phyloP scores from a whole-genome alignment of 1,140 invertebrate genomes.

The Eubasilissa regina region DNA sequence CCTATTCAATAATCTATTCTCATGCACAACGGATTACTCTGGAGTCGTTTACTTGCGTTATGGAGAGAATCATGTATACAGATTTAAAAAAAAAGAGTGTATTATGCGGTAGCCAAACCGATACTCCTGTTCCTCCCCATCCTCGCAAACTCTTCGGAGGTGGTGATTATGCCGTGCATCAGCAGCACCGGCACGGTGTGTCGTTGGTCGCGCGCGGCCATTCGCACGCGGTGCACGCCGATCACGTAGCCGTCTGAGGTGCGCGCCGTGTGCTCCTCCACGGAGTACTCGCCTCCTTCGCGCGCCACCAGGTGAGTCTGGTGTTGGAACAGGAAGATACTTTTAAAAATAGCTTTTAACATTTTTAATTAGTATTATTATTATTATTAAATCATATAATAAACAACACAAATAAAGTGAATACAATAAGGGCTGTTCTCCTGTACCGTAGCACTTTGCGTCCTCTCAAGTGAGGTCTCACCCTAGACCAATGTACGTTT shows the following conservation, averaged over 20 bases:
- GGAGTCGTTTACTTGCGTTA: too few relatives aligned
- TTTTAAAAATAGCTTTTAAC: neutral
- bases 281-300: slow-evolving; percentile 17
- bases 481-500: too few relatives aligned
- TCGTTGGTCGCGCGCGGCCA: neutral
- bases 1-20: too few relatives aligned
- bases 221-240: slow-evolving; percentile 6
- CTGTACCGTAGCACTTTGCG: neutral
- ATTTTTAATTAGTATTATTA: too few relatives aligned
- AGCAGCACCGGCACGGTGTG: slow-evolving; percentile 14
- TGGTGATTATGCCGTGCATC: slow-evolving; percentile 35
- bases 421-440: neutral
- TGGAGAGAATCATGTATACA: too few relatives aligned
- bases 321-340: slow-evolving; percentile 61
- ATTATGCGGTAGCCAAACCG: neutral
- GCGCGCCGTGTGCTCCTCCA: slow-evolving; percentile 20
- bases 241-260: slow-evolving; percentile 43
- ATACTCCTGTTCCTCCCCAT: slow-evolving; percentile 31
- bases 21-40: too few relatives aligned
- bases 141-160: slow-evolving; percentile 28
- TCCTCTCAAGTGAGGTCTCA: too few relatives aligned
- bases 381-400: too few relatives aligned
- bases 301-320: slow-evolving; percentile 18
- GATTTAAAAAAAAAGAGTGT: too few relatives aligned
- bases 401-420: neutral